A percentile compares a stretch with the other conserved stretches of the same genome.
Conservation (phyloP, 2,888 invertebrate genomes). For the Ditylenchus weischeri region DNA sequence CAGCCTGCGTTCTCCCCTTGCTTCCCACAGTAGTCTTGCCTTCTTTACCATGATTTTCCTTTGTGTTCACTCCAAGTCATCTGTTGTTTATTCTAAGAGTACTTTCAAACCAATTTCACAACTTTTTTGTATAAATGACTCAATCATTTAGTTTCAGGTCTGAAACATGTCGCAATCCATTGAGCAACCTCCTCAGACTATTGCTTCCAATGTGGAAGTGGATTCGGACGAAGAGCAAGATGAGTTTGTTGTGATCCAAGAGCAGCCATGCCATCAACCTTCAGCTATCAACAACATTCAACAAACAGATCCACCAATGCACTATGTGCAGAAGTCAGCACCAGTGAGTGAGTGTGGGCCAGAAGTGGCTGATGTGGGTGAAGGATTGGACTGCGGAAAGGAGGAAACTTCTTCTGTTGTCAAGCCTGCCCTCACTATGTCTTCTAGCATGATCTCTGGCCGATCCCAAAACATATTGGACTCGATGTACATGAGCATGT, state of each 20-base stretch:
- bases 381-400: conserved; percentile 2
- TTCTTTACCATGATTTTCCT: too few species aligned
- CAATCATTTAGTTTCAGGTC: too few species aligned
- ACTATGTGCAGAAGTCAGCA: not conserved
- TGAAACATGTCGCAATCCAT: too few species aligned
- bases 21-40: too few species aligned
- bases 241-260: conserved; percentile 4
- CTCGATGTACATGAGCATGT: conserved; percentile 6
- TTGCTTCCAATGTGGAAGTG: not conserved
- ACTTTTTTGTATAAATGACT: too few species aligned
- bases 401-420: not conserved
- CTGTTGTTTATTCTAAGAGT: too few species aligned
- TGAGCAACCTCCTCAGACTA: too few species aligned
- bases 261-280: not conserved
- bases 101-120: too few species aligned
- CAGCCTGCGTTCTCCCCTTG: too few species aligned
- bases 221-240: not conserved
- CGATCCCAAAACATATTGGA: not conserved
- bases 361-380: conserved; percentile 6
- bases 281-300: not conserved
- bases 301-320: not conserved
- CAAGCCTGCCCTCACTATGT: conserved; percentile 1
- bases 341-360: conserved; percentile 8
- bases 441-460: not conserved
- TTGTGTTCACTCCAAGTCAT: too few species aligned